Evolutionary conservation across 2,113 vertebrate species (phyloP).

Genomic region (Cochlearius cochlearius): DNA sequence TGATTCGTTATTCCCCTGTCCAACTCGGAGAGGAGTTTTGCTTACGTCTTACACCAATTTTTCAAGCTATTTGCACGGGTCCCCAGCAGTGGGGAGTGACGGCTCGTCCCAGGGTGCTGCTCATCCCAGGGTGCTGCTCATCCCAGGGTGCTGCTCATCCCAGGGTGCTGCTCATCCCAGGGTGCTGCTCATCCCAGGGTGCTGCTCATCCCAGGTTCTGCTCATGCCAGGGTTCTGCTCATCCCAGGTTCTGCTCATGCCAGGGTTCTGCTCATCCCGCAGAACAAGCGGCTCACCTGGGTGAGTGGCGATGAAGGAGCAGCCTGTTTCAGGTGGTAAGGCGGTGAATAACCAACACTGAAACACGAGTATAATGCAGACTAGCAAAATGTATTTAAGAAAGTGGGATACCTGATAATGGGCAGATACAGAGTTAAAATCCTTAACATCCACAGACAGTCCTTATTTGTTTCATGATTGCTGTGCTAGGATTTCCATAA

Average conservation of each 20-base stretch:
- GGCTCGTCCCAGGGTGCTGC: background rate
- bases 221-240: background rate
- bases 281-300: rapidly evolving
- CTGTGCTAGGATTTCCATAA: background rate
- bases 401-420: background rate
- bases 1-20: background rate
- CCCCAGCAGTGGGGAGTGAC: background rate
- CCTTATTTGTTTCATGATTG: rapidly evolving
- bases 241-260: background rate
- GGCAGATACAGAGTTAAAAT: background rate
- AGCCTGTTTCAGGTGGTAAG: background rate
- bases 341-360: rapidly evolving
- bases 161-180: background rate
- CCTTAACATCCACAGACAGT: rapidly evolving
- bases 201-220: background rate
- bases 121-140: background rate
- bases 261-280: background rate
- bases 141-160: background rate
- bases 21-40: background rate
- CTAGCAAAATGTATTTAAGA: background rate
- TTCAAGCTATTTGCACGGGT: background rate
- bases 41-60: rapidly evolving
- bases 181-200: background rate
- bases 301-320: background rate
- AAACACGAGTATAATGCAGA: rapidly evolving